Evolutionary conservation across 2,888 invertebrate genomes (phyloP).

Genomic region (Drosophila rellima): DNA sequence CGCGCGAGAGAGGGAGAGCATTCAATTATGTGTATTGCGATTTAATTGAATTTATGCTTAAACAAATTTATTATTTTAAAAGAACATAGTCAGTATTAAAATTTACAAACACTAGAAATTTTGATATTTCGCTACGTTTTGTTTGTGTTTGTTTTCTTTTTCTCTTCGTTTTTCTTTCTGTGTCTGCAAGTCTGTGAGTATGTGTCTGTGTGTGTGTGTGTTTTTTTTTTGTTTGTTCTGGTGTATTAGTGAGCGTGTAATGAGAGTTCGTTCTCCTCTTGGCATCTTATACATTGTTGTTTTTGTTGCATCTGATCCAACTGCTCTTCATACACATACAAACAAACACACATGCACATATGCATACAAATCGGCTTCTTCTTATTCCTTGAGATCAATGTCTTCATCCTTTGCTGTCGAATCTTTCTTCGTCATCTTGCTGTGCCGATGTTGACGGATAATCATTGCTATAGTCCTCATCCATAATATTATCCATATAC

Average conservation of each 20-base stretch:
- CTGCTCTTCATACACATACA: neutral
- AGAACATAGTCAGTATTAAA: constrained; percentile 7
- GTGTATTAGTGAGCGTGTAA: constrained; percentile 10
- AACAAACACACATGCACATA: neutral
- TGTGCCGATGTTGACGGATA: neutral
- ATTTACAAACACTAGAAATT: constrained; percentile 11
- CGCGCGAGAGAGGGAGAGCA: neutral
- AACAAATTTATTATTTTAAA: constrained; percentile 11
- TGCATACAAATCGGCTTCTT: neutral
- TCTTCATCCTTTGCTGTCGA: neutral
- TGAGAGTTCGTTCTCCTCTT: constrained; percentile 45
- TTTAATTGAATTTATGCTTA: constrained; percentile 13
- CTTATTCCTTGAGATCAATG: neutral
- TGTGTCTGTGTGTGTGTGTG: neutral
- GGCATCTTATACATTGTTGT: constrained; percentile 5
- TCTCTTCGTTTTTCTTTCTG: neutral
- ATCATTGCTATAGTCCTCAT: constrained; percentile 1
- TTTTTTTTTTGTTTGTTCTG: neutral
- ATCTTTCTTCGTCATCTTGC: neutral
- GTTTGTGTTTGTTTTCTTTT: neutral
- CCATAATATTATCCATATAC: neutral
- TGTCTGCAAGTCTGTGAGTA: constrained; percentile 1
- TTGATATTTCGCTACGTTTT: neutral
- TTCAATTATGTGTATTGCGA: constrained; percentile 8
- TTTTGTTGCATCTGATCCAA: constrained; percentile 7